A percentile compares a stretch with the other conserved stretches of the same genome.
These are phyloP conservation scores for Epiblema foenella DNA, from an alignment of 2,888 invertebrate species.

Conservation along the genomic window DNA sequence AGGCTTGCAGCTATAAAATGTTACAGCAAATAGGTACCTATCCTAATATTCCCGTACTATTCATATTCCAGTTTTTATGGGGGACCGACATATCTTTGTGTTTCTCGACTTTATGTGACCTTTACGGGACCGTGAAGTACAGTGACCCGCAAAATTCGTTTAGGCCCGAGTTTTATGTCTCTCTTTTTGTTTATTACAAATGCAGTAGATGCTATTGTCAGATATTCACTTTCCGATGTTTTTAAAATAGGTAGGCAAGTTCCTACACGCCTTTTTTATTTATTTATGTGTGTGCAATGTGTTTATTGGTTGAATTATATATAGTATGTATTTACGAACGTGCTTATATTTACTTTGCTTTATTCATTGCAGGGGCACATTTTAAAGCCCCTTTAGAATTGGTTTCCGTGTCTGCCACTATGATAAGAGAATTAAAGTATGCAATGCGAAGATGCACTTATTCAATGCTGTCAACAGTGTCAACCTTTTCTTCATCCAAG, in stretches of 20 bases:
- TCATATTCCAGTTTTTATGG: slow-evolving; percentile 76
- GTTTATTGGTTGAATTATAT: too few relatives aligned
- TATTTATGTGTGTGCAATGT: too few relatives aligned
- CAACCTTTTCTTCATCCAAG: too few relatives aligned
- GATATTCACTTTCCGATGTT: slow-evolving; percentile 1
- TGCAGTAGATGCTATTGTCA: slow-evolving; percentile 33
- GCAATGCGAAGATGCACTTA: too few relatives aligned
- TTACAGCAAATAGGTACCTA: slow-evolving; percentile 69
- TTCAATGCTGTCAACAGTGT: too few relatives aligned
- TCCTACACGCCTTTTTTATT: neutral
- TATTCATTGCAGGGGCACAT: too few relatives aligned
- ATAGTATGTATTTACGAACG: too few relatives aligned
- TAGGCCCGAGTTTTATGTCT: slow-evolving; percentile 49
- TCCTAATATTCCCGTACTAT: slow-evolving; percentile 62
- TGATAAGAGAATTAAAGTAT: too few relatives aligned
- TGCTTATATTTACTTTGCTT: neutral
- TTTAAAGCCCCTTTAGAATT: too few relatives aligned
- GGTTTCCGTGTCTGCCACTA: too few relatives aligned
- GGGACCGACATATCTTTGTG: slow-evolving; percentile 72
- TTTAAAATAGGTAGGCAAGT: neutral
- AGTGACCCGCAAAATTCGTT: slow-evolving; percentile 64
- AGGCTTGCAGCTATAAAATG: slow-evolving; percentile 67
- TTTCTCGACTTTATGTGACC: slow-evolving; percentile 74
- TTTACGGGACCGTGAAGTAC: slow-evolving; percentile 63
- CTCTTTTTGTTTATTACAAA: slow-evolving; percentile 34